Percentiles rank a stretch among this genome's conserved stretches.
Evolutionary conservation across 1,140 invertebrate genomes (phyloP).

Genomic region (Halotydeus destructor): DNA sequence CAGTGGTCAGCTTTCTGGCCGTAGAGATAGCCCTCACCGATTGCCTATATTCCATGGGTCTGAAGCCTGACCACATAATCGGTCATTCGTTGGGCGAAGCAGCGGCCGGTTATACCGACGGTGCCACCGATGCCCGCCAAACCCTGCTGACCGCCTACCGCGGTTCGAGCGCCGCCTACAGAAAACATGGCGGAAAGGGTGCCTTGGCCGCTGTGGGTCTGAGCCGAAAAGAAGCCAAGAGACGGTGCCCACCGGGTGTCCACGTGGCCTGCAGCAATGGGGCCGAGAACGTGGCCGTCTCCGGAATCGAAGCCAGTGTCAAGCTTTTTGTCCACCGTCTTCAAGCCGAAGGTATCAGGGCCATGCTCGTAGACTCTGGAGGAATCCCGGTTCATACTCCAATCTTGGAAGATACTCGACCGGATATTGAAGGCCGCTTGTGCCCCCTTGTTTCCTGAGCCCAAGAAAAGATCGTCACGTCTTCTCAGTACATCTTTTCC

Average conservation of each 20-base stretch:
- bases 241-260: slow-evolving; percentile 46
- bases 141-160: too few species aligned
- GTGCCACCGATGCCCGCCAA: too few species aligned
- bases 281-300: slow-evolving; percentile 74
- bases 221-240: slow-evolving; percentile 58
- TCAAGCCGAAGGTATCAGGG: slow-evolving; percentile 53
- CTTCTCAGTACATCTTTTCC: slow-evolving; percentile 86
- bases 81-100: slow-evolving; percentile 89
- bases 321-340: slow-evolving; percentile 47
- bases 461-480: slow-evolving; percentile 45
- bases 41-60: slow-evolving; percentile 44
- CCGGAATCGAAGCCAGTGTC: slow-evolving; percentile 50
- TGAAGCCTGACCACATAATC: slow-evolving; percentile 73
- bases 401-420: slow-evolving; percentile 62
- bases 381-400: slow-evolving; percentile 84
- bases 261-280: slow-evolving; percentile 80
- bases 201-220: slow-evolving; percentile 57
- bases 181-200: too few species aligned
- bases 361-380: slow-evolving; percentile 65
- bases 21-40: slow-evolving; percentile 84
- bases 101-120: slow-evolving; percentile 92
- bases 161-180: too few species aligned
- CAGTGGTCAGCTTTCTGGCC: slow-evolving; percentile 76
- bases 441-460: slow-evolving; percentile 50
- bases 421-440: slow-evolving; percentile 47